Conservation (phyloP, 2,113 vertebrate species). For the Phylloscopus trochiloides region DNA sequence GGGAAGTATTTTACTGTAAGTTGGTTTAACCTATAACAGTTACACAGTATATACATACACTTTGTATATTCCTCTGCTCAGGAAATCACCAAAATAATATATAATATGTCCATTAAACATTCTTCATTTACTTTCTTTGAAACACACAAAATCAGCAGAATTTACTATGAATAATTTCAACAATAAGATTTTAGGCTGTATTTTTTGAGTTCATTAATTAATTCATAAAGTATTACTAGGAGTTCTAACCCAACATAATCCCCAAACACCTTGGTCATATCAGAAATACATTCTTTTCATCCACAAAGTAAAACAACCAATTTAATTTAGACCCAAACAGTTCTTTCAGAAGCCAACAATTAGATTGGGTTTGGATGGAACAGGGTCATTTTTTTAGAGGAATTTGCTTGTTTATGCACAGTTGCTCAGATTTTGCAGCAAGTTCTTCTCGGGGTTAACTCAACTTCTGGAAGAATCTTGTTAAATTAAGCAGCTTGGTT, state of each 20-base stretch:
- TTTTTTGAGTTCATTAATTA: not conserved
- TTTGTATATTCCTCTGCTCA: not conserved
- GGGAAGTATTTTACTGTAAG: not conserved
- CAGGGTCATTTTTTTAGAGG: not conserved
- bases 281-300: not conserved
- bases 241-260: not conserved
- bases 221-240: not conserved
- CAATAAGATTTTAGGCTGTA: not conserved
- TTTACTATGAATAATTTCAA: not conserved
- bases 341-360: not conserved
- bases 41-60: not conserved
- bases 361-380: not conserved
- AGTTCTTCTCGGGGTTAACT: not conserved
- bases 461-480: not conserved
- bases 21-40: not conserved
- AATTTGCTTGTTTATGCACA: not conserved
- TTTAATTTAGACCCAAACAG: not conserved
- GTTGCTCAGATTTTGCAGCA: conserved; percentile 2
- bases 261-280: not conserved
- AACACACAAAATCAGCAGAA: not conserved
- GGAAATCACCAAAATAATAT: not conserved
- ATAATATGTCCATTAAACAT: not conserved
- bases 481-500: not conserved
- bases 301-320: not conserved
- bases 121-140: not conserved